A percentile compares a stretch with the other conserved stretches of the same genome.
These are phyloP conservation scores for Standfussiana lucernea DNA, from an alignment of 2,888 invertebrate species.

Conservation along the genomic window DNA sequence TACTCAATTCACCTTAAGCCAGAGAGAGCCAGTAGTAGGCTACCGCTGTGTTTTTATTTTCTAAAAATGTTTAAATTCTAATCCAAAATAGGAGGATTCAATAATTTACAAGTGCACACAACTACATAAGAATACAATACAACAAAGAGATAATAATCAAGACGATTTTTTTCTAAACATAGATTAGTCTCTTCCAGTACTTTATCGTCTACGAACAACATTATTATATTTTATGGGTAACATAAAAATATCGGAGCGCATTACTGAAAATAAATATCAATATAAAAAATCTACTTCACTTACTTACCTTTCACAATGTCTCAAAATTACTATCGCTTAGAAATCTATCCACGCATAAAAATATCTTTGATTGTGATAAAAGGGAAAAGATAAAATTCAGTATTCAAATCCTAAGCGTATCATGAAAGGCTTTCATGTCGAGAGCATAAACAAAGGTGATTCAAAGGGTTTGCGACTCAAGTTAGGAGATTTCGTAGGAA, in stretches of 20 bases:
- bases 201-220: neutral
- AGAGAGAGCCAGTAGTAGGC: too few relatives aligned
- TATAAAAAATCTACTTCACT: neutral
- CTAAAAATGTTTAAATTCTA: neutral
- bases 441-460: slow-evolving; percentile 71
- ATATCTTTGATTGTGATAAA: slow-evolving; percentile 64
- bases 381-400: slow-evolving; percentile 67
- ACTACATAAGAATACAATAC: neutral
- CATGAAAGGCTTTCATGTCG: slow-evolving; percentile 71
- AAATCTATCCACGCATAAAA: slow-evolving; percentile 30
- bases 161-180: neutral
- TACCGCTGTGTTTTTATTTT: neutral
- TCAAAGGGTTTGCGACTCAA: slow-evolving; percentile 62
- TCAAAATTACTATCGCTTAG: slow-evolving; percentile 7
- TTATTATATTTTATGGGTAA: neutral
- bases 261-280: neutral
- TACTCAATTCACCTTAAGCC: too few relatives aligned
- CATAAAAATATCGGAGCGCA: neutral
- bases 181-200: neutral
- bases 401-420: slow-evolving; percentile 71
- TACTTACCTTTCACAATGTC: neutral
- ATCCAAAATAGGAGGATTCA: neutral
- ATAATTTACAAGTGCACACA: neutral
- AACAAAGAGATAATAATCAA: neutral
- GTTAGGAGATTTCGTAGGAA: slow-evolving; percentile 40